Base-by-base conservation (phyloP, 2,113 vertebrate species). In the Otis tarda region DNA sequence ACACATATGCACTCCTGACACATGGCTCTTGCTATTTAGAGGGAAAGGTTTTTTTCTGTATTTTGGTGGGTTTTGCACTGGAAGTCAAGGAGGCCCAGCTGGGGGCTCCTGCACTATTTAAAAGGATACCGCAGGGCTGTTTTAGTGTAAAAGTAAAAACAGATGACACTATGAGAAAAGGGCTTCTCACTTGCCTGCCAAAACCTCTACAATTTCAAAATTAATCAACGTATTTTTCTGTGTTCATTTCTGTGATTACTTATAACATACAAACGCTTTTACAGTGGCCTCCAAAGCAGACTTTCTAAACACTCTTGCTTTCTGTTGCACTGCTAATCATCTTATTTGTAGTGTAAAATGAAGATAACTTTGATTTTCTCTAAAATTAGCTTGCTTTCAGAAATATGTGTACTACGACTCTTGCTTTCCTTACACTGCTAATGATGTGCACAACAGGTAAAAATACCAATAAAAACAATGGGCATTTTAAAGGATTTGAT, bases 71-170 rank as follows among this genome's bases (percentile, higher is more conserved):
- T 69, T 94, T 93, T 94, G 61, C 67, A 73, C 81, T 88, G 73
- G 10, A 87, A 91, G 70, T 74, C 37, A 93, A 92, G 67, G 93
- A 93, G 95, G 96, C 92, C 87, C 96, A 87, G 85, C 74, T 69
- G 78, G 92, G 91, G 95, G 67, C 50, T 94, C 41, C 87, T 61
- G 31, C 55, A 39, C 67, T 67, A 50, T 88, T 85, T 93, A 43
- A 95, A 87, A 95, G 82, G 84, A 93, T 90, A 87, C 75, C 0
- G 3, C 67, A 65, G 71, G 50, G 88, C 81, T 88, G 84, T 18
- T 94, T 52, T 35, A 83, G 67, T 73, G 89, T 73, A 73, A 90
- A 95, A 95, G 82, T 91, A 86, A 90, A 97, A 97, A 9, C 95
- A 97, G 95, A 94, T 95, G 93, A 96, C 71, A 81, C 74, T 57